phyloP scores from a whole-genome alignment of 2,797 vertebrate species.

The Sandelia bainsii region DNA sequence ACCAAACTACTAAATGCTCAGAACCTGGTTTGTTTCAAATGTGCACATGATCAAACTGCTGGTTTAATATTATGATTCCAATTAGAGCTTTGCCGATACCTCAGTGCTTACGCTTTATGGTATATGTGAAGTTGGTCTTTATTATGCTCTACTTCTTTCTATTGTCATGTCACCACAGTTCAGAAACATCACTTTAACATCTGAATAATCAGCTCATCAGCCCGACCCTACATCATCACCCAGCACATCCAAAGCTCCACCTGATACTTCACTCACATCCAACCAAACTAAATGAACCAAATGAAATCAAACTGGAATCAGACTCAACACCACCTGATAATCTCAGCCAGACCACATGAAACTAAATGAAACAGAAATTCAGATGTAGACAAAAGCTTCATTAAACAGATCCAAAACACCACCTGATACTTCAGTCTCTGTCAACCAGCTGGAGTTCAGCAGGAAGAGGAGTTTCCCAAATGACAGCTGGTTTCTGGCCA shows the following conservation, averaged over 20 bases:
- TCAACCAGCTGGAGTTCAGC: slow-evolving; percentile 38
- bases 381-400: slow-evolving; percentile 8
- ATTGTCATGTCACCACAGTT: no score
- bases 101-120: background rate
- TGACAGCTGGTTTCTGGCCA: slow-evolving; percentile 23
- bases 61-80: no score
- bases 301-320: background rate
- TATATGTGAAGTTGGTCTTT: background rate
- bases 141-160: background rate
- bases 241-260: slow-evolving; percentile 2
- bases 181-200: background rate
- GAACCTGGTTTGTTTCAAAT: no score
- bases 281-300: slow-evolving; percentile 17
- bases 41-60: no score
- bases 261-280: slow-evolving; percentile 1
- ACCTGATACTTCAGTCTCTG: slow-evolving; percentile 42
- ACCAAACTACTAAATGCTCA: no score
- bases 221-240: no score
- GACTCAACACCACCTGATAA: slow-evolving; percentile 7
- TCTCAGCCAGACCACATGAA: background rate
- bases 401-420: slow-evolving; percentile 32
- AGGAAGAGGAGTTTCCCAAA: slow-evolving; percentile 20
- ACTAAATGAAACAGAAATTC: background rate
- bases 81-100: no score
- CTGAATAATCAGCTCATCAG: background rate